Evolutionary conservation across 2,797 vertebrate genomes (phyloP), one percentile per base, ranked within the genome.

Genomic region (Ammospiza maritima): DNA sequence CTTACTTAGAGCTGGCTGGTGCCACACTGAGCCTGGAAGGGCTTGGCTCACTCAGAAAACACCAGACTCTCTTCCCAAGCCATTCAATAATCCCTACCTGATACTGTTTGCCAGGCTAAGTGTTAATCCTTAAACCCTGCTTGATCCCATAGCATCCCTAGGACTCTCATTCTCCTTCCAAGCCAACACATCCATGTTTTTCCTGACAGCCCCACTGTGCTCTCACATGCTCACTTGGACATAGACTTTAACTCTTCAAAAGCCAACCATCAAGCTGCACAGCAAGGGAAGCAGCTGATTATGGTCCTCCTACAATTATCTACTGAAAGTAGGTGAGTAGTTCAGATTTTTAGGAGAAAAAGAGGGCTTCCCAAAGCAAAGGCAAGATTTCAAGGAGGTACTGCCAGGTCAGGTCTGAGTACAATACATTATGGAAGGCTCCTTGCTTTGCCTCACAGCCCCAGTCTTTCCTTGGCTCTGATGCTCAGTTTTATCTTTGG

Each of bases 401-500:
- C 56, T 72, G 30, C 45, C 42, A 90, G 89, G 96, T 89, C 90
- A 95, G 86, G 72, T 88, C 56, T 85, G 45, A 88, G 81, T 76
- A 65, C 84, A 88, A 86, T 95, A 92, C 97, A 97, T 88, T 97
- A 96, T 87, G 71, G 79, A 97, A 94, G 2, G 21, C 42, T 79
- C 79, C 72, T 89, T 4, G 13, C 58, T 77, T 81, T 9, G 9
- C 45, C 81, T 74, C 48, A 90, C 73, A 79, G 44, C 45, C 17
- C 36, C 92, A 60, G 76, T 47, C 38, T 88, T 86, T 91, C 88
- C 84, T 87, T 73, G 81, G 79, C 79, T 97, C 93, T 82, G 89
- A 84, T 74, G 72, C 88, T 88, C 19, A 18, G 78, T 96, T 96
- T 97, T 90, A 96, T 96, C 94, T 96, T 93, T 89, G 44, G 36